Percentiles rank a stretch among this genome's conserved stretches.
Conservation (phyloP, 1,140 invertebrate genomes). For the Euura lappo region DNA sequence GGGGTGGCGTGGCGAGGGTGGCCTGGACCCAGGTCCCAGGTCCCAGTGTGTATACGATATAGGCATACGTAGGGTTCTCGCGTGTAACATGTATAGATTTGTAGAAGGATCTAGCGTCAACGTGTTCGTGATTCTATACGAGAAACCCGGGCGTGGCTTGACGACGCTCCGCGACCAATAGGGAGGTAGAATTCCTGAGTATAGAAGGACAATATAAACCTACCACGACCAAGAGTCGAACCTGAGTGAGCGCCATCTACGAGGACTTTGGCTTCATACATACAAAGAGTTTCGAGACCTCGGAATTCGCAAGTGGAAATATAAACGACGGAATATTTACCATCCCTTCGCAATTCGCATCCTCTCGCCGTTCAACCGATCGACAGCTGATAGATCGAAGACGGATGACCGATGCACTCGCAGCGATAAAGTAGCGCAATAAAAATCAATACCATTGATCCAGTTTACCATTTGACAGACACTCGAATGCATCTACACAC, state of each 20-base stretch:
- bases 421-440: not conserved
- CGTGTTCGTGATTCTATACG: conserved; percentile 52
- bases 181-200: conserved; percentile 45
- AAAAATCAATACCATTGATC: not conserved
- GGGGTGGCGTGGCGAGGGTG: not conserved
- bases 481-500: not conserved
- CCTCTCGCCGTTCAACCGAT: not conserved
- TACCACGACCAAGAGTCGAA: not conserved
- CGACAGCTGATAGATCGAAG: conserved; percentile 3
- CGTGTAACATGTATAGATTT: not conserved
- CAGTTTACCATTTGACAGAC: not conserved
- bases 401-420: not conserved
- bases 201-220: conserved; percentile 56
- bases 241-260: not conserved
- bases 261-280: not conserved
- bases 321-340: too few relatives aligned
- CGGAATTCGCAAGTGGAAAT: too few relatives aligned
- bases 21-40: not conserved
- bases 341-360: too few relatives aligned
- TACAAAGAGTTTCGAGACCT: too few relatives aligned
- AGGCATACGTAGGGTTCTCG: not conserved
- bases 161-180: conserved; percentile 57
- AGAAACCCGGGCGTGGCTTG: conserved; percentile 54
- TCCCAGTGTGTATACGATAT: not conserved
- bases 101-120: not conserved